phyloP scores from a whole-genome alignment of 2,888 invertebrate species.

The Nephrotoma guestfalica region DNA sequence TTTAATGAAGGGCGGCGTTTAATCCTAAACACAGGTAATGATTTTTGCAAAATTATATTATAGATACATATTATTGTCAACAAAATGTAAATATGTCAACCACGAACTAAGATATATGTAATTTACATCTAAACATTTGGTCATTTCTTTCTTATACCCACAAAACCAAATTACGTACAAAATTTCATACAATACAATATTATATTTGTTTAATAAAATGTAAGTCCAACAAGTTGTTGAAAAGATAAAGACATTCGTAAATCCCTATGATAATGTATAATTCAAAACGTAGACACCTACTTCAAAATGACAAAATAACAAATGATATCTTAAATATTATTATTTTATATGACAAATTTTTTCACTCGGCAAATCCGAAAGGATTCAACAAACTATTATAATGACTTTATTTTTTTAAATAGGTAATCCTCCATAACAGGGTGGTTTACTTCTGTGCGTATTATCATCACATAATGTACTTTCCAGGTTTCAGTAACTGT shows the following conservation, averaged over 20 bases:
- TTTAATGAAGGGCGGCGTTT: too few relatives aligned
- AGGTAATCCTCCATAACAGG: background rate
- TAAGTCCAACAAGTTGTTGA: background rate
- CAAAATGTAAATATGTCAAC: too few relatives aligned
- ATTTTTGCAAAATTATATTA: too few relatives aligned
- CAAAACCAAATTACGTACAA: too few relatives aligned
- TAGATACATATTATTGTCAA: too few relatives aligned
- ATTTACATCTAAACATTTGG: too few relatives aligned
- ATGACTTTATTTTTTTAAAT: background rate
- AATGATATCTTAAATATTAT: background rate
- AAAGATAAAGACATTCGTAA: background rate
- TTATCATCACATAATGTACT: too few relatives aligned
- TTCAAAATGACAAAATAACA: background rate
- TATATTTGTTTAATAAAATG: background rate
- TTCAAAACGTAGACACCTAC: background rate
- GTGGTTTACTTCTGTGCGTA: background rate
- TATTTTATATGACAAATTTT: background rate
- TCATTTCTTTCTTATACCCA: too few relatives aligned
- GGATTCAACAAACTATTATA: background rate
- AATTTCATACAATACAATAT: too few relatives aligned
- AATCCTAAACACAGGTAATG: too few relatives aligned
- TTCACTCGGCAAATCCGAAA: background rate
- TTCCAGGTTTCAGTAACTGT: too few relatives aligned
- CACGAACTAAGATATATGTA: too few relatives aligned
- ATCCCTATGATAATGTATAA: background rate